phyloP scores from a whole-genome alignment of 2,888 invertebrate species.

The Acleris sparsana region DNA sequence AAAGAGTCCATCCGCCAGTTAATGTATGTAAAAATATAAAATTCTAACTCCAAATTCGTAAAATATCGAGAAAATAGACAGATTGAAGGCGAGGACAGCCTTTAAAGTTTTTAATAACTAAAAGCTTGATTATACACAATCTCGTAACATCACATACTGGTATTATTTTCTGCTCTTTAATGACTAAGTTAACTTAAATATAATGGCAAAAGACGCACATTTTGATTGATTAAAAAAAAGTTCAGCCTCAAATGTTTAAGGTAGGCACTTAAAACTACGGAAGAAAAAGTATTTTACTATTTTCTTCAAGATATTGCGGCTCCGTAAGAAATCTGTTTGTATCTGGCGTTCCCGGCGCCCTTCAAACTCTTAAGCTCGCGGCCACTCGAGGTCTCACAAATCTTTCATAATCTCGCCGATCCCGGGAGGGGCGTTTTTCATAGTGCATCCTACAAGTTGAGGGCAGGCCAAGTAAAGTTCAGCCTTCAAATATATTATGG shows the following conservation, averaged over 20 bases:
- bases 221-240: neutral
- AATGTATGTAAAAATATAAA: neutral
- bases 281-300: conserved; percentile 31
- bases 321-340: conserved; percentile 79
- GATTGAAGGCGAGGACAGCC: no score
- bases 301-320: conserved; percentile 46
- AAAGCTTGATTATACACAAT: no score
- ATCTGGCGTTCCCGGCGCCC: conserved; percentile 80
- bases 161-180: no score
- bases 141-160: no score
- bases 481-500: conserved; percentile 11
- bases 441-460: conserved; percentile 59
- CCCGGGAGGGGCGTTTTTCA: conserved; percentile 77
- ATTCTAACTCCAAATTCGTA: no score
- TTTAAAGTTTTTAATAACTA: no score
- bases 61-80: no score
- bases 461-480: conserved; percentile 45
- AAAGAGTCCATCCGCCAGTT: neutral
- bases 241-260: conserved; percentile 9
- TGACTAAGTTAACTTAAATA: no score
- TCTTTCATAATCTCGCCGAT: conserved; percentile 82
- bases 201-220: neutral
- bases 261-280: conserved; percentile 8
- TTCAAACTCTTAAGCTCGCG: conserved; percentile 82
- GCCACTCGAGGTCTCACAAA: conserved; percentile 79